Conservation (phyloP, 2,113 vertebrate genomes). For the Corythornis cristatus region DNA sequence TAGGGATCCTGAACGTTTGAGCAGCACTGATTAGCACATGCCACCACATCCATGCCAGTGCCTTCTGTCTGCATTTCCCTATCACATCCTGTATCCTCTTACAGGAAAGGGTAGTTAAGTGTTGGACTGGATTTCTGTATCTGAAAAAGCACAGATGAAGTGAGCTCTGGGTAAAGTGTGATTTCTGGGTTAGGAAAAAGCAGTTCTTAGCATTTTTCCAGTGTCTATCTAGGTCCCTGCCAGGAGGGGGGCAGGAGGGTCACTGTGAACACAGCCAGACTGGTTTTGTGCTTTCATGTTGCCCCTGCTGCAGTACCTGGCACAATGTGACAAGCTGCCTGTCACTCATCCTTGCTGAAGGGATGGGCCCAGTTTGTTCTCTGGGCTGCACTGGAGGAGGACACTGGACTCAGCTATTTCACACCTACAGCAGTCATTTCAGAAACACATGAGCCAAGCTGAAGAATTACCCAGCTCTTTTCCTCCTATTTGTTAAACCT, state of each 20-base stretch:
- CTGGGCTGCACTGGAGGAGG: neutral
- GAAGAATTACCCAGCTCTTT: constrained; percentile 25
- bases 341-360: neutral
- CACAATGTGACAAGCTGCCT: neutral
- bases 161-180: neutral
- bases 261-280: neutral
- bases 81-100: neutral
- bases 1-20: neutral
- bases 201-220: neutral
- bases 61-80: neutral
- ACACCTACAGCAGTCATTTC: constrained; percentile 21
- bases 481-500: constrained; percentile 23
- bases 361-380: neutral
- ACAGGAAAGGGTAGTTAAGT: neutral
- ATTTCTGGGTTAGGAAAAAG: constrained; percentile 25
- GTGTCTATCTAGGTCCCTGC: neutral
- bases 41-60: constrained; percentile 10
- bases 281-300: neutral
- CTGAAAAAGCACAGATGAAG: constrained; percentile 20
- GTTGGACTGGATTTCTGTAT: constrained; percentile 32
- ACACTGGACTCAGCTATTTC: neutral
- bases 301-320: neutral
- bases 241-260: neutral
- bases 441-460: neutral
- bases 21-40: constrained; percentile 8